Evolutionary conservation across 2,888 invertebrate species (phyloP).

Genomic region (Melipona bicolor): DNA sequence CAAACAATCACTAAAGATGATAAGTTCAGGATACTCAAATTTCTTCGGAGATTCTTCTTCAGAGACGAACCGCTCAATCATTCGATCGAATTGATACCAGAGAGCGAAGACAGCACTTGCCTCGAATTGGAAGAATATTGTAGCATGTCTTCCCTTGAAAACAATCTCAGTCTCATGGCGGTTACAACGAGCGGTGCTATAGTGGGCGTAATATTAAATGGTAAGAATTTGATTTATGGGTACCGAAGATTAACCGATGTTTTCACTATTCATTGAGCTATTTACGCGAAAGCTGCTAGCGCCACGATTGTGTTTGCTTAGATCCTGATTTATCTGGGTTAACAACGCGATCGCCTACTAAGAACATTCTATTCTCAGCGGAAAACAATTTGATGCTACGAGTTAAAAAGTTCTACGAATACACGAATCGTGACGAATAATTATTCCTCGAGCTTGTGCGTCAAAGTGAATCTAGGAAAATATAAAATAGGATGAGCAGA

Average conservation of each 20-base stretch:
- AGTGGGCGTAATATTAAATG: slow-evolving; percentile 86
- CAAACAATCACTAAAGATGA: slow-evolving; percentile 85
- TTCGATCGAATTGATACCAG: slow-evolving; percentile 86
- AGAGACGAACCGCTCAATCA: slow-evolving; percentile 90
- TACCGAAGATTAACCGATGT: background rate
- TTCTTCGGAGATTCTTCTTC: slow-evolving; percentile 89
- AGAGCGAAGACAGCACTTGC: slow-evolving; percentile 87
- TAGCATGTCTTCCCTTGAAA: slow-evolving; percentile 85
- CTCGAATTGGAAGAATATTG: slow-evolving; percentile 87
- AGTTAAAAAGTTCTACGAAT: slow-evolving; percentile 23
- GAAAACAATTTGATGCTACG: slow-evolving; percentile 7
- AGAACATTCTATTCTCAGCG: slow-evolving; percentile 22
- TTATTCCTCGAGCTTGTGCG: background rate
- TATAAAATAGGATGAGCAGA: background rate
- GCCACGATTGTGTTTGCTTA: slow-evolving; percentile 15
- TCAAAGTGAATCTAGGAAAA: slow-evolving; percentile 4
- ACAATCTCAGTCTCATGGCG: slow-evolving; percentile 88
- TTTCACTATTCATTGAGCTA: slow-evolving; percentile 16
- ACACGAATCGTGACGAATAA: slow-evolving; percentile 18
- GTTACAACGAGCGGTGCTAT: slow-evolving; percentile 86
- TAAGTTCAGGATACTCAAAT: slow-evolving; percentile 85
- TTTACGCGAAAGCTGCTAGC: background rate
- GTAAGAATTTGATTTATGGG: slow-evolving; percentile 66
- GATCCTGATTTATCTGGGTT: slow-evolving; percentile 46
- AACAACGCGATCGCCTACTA: slow-evolving; percentile 20